Base-by-base conservation (phyloP, 2,888 invertebrate species). In the Archips crataeganus region DNA sequence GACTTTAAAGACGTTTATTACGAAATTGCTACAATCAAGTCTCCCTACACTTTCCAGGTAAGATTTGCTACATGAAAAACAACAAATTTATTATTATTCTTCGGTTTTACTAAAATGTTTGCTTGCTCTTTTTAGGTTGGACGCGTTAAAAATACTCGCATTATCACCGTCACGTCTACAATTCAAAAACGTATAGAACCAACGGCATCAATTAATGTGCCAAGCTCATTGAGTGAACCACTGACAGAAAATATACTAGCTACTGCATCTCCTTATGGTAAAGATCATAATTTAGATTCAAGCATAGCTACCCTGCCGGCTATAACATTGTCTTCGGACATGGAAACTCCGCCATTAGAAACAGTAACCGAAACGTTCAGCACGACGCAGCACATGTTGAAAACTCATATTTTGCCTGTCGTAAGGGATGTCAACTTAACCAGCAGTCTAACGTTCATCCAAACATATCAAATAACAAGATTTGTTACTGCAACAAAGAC, bases 401-500 rank as follows among this genome's bases (percentile, higher is more conserved):
- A 98, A 90, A 98, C 98, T 0, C 98, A 98, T 85, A 96, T 98
- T 75, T 91, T 98, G 68, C 98, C 98, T 0, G 96, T 98, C 1
- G 95, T 98, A 54, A 95, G 96, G 77, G 96, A 96, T 75, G 96
- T 96, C 15, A 96, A 96, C 75, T 96, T 97, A 79, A 97, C 98
- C 0, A 96, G 96, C 67, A 96, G 96, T 75, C 92, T 98, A 79
- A 98, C 98, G 0, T 95, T 98, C 65, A 97, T 98, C 2, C 98
- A 98, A 92, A 98, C 98, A 0, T 98, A 98, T 90, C 96, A 97
- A 83, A 95, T 98, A 34, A 98, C 98, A 0, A 95, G 98, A 84
- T 92, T 98, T 71, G 98, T 98, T 11, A 98, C 98, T 0, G 98
- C 98, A 0, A 98, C 98, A 2, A 98, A 98, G 87, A 98, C 98